Evolutionary conservation across 2,888 invertebrate genomes (phyloP).

Genomic region (Meteorus cinctellus): DNA sequence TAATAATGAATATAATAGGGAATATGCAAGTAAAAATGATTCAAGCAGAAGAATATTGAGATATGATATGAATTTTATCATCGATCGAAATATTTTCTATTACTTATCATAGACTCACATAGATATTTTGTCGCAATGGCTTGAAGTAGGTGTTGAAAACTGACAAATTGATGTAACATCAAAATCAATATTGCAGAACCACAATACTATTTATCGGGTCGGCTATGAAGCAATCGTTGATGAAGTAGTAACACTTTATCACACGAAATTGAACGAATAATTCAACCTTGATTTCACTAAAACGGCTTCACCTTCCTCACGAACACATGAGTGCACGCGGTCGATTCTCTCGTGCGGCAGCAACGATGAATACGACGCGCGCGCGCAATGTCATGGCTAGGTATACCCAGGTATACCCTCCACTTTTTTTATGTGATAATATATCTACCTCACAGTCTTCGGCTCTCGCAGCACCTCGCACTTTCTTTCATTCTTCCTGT

Average conservation of each 20-base stretch:
- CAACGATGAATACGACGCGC: conserved; percentile 51
- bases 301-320: conserved; percentile 9
- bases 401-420: conserved; percentile 40
- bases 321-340: conserved; percentile 54
- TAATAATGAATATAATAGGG: neutral
- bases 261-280: neutral
- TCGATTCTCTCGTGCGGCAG: conserved; percentile 54
- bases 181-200: neutral
- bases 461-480: neutral
- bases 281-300: neutral
- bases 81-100: neutral
- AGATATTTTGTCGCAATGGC: neutral
- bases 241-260: neutral
- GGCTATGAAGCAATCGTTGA: neutral
- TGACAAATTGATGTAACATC: neutral
- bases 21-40: neutral
- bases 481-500: conserved; percentile 38
- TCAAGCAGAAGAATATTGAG: neutral
- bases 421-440: conserved; percentile 51
- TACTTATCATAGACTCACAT: neutral
- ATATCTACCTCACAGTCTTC: conserved; percentile 11
- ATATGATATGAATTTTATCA: neutral
- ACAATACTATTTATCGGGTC: neutral
- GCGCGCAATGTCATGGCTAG: conserved; percentile 68
- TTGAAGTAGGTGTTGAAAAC: neutral